Percentiles rank a stretch among this genome's conserved stretches.
phyloP scores from a whole-genome alignment of 2,797 vertebrate genomes.

The Erpetoichthys calabaricus region DNA sequence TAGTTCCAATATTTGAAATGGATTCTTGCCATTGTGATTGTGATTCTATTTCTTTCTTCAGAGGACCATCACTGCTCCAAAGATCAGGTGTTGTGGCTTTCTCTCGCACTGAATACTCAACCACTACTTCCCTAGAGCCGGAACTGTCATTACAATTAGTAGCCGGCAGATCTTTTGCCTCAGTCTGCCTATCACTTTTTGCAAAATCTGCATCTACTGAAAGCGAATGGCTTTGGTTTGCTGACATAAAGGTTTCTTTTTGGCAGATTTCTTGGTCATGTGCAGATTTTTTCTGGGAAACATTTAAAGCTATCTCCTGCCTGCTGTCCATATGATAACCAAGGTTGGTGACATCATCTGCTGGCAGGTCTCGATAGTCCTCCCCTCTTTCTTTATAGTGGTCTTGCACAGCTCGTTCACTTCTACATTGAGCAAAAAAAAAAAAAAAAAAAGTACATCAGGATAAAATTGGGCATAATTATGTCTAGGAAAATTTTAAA shows the following conservation, averaged over 20 bases:
- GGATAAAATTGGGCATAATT: neutral
- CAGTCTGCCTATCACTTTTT: conserved; percentile 54
- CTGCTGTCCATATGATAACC: conserved; percentile 51
- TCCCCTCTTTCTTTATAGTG: conserved; percentile 68
- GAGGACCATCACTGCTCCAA: conserved; percentile 67
- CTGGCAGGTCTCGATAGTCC: conserved; percentile 48
- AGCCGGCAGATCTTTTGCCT: conserved; percentile 49
- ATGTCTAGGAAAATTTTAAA: neutral
- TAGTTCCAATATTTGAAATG: conserved; percentile 31
- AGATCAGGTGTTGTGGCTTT: conserved; percentile 40
- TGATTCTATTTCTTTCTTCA: conserved; percentile 42
- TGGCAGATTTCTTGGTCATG: conserved; percentile 41
- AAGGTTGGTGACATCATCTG: conserved; percentile 45
- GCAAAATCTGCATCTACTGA: conserved; percentile 48
- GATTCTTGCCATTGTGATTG: conserved; percentile 67
- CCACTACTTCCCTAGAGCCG: conserved; percentile 33
- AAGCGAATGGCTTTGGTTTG: conserved; percentile 43
- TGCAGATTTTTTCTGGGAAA: conserved; percentile 46
- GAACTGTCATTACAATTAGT: conserved; percentile 48
- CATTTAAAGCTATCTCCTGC: conserved; percentile 44
- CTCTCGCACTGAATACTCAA: conserved; percentile 47
- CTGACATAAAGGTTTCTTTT: conserved; percentile 47
- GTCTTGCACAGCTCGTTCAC: conserved; percentile 58
- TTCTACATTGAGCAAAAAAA: conserved; percentile 45
- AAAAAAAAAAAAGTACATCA: conserved; percentile 6